Base-by-base conservation (phyloP, 2,888 invertebrate genomes). In the Chymomyza caudatula region DNA sequence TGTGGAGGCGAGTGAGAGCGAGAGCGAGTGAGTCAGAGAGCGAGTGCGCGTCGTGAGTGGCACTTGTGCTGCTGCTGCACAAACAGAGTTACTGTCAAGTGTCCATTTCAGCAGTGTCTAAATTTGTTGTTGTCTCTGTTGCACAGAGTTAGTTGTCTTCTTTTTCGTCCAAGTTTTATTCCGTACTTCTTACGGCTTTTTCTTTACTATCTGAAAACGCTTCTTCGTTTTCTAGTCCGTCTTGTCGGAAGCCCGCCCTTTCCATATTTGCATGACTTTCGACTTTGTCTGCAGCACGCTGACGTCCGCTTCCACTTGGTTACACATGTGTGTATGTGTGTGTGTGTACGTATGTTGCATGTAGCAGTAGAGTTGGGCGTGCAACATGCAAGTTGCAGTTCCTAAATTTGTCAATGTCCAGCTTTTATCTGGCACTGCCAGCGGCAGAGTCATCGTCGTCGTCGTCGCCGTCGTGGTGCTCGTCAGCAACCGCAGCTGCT, bases 21-120 rank as follows among this genome's bases (percentile, higher is more conserved):
- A 37, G 37, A 37, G 29, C 8, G 29, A 2, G 2, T 1, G 11
- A 37, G 29, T 11, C 11, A 37, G 29, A 4, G 2, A 4, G 4
- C 2, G 11, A 37, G 11, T n/a, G 58, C 49, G 5, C 57, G 19
- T n/a, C 15, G 15, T 25, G 64, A 75, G 72, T 68, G 72, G 67
- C 76, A 78, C 79, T 85, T 82, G 82, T 63, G 53, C 63, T 54
- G 71, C 65, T 77, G 70, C 73, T 80, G 67, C 81, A 74, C 72
- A 78, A 79, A 76, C 83, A 74, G 78, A 74, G 76, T 71, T 73
- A 76, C 85, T 82, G 82, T 82, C 82, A 82, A 82, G 86, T 78
- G 79, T 82, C 74, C 86, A 71, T 86, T 86, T 73, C 82, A 81
- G 82, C 68, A 78, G 78, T 71, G 59, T 73, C 67, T 65, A 77